Conservation (phyloP, 2,113 vertebrate species). For the Cyanoliseus patagonus region DNA sequence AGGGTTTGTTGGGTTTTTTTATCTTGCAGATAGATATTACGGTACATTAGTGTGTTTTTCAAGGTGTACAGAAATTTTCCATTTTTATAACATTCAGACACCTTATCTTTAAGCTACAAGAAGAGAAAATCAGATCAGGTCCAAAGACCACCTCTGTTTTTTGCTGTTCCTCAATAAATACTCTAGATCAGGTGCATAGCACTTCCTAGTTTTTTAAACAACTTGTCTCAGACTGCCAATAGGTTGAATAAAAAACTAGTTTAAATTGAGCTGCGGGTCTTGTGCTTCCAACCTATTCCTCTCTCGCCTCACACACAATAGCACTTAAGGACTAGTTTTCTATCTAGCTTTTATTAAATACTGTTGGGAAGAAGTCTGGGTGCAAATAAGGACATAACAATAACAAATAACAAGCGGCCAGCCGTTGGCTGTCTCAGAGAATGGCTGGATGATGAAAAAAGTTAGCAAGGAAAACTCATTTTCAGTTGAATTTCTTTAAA, state of each 20-base stretch:
- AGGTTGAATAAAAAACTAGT: background rate
- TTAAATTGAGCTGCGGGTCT: background rate
- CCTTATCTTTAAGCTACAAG: background rate
- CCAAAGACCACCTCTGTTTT: background rate
- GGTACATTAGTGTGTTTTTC: background rate
- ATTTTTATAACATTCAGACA: background rate
- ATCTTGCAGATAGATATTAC: background rate
- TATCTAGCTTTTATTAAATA: background rate
- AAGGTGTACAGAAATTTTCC: background rate
- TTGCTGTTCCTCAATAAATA: background rate
- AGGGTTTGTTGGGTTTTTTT: fast-evolving
- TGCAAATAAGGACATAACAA: background rate
- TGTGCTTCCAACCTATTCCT: background rate
- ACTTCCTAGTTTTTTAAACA: background rate
- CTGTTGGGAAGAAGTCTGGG: background rate
- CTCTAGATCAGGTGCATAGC: background rate
- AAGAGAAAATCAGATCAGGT: background rate
- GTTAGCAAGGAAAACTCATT: background rate
- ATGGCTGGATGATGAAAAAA: background rate
- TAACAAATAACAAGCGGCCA: background rate
- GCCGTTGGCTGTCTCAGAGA: background rate
- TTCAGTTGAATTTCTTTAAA: background rate
- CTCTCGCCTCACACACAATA: background rate
- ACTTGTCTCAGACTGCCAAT: background rate
- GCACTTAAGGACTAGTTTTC: background rate